Percentiles rank a stretch among this genome's conserved stretches.
Evolutionary conservation across 2,797 vertebrate genomes (phyloP).

Genomic region (Sebastes elongatus): DNA sequence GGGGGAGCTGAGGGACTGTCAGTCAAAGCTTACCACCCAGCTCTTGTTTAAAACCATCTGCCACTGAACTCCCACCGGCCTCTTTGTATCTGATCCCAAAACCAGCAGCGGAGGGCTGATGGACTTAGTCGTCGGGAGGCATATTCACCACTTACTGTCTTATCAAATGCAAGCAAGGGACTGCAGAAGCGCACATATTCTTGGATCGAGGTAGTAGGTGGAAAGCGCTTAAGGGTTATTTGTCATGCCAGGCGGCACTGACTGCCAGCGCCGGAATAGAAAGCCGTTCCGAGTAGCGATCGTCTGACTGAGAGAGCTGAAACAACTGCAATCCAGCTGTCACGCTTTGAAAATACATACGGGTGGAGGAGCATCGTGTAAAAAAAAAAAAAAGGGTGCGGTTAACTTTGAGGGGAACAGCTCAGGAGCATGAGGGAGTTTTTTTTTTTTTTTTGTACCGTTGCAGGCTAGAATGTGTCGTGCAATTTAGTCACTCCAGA

Average conservation of each 20-base stretch:
- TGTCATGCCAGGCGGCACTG: slow-evolving; percentile 54
- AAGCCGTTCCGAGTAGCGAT: slow-evolving; percentile 50
- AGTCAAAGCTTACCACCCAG: slow-evolving; percentile 72
- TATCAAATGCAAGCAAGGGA: slow-evolving; percentile 64
- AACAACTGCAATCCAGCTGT: slow-evolving; percentile 61
- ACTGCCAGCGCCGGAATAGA: slow-evolving; percentile 57
- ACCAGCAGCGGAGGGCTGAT: slow-evolving; percentile 38
- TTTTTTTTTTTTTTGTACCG: neutral
- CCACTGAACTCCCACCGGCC: slow-evolving; percentile 59
- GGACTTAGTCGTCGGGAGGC: slow-evolving; percentile 43
- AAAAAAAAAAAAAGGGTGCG: neutral
- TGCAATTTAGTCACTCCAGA: slow-evolving; percentile 63
- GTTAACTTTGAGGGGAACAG: neutral
- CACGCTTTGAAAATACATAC: slow-evolving; percentile 38
- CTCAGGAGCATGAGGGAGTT: neutral
- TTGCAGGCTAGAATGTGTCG: slow-evolving; percentile 13
- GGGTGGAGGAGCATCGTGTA: slow-evolving; percentile 12
- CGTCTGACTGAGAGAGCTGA: slow-evolving; percentile 42
- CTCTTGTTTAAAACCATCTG: slow-evolving; percentile 74
- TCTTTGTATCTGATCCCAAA: slow-evolving; percentile 72
- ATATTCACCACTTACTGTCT: slow-evolving; percentile 65
- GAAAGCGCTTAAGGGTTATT: slow-evolving; percentile 69
- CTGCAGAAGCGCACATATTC: slow-evolving; percentile 39
- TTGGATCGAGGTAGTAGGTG: slow-evolving; percentile 53
- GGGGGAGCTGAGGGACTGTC: slow-evolving; percentile 56